Conservation (phyloP, 1,140 invertebrate genomes). For the Drosophila erecta region DNA sequence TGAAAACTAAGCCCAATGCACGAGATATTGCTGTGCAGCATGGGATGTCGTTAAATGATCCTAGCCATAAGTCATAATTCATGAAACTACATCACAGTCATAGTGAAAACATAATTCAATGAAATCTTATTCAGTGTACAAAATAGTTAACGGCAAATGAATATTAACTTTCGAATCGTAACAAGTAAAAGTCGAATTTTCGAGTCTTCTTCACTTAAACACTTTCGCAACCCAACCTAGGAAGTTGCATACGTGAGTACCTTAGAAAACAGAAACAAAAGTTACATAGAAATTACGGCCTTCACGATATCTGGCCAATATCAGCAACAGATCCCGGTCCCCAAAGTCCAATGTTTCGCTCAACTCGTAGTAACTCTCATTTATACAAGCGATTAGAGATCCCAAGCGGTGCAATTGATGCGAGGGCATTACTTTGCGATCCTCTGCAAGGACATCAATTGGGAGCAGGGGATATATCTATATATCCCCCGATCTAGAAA, state of each 20-base stretch:
- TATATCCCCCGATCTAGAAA: neutral
- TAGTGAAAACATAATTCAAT: constrained; percentile 26
- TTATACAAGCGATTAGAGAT: constrained; percentile 54
- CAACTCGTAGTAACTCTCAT: constrained; percentile 45
- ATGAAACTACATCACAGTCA: constrained; percentile 42
- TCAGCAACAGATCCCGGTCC: constrained; percentile 25
- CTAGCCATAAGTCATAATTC: constrained; percentile 41
- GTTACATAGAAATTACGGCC: constrained; percentile 32
- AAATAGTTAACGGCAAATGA: constrained; percentile 22
- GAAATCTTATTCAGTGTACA: constrained; percentile 45
- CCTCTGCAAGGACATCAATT: too few species aligned
- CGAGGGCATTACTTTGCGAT: constrained; percentile 28
- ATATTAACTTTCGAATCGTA: constrained; percentile 27
- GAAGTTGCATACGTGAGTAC: constrained; percentile 73
- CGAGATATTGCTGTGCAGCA: constrained; percentile 13
- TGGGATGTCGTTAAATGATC: constrained; percentile 14
- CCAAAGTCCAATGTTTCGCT: constrained; percentile 45
- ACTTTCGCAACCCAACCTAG: constrained; percentile 41
- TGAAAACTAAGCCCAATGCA: neutral
- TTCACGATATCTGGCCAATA: constrained; percentile 35
- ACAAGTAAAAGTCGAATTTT: constrained; percentile 31
- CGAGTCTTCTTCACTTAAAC: constrained; percentile 36
- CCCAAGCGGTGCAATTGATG: constrained; percentile 21
- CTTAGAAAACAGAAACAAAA: constrained; percentile 58
- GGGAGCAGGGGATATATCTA: neutral